Percentiles rank a stretch among this genome's conserved stretches.
Evolutionary conservation across 2,797 vertebrate genomes (phyloP).

Genomic region (Liasis olivaceus): DNA sequence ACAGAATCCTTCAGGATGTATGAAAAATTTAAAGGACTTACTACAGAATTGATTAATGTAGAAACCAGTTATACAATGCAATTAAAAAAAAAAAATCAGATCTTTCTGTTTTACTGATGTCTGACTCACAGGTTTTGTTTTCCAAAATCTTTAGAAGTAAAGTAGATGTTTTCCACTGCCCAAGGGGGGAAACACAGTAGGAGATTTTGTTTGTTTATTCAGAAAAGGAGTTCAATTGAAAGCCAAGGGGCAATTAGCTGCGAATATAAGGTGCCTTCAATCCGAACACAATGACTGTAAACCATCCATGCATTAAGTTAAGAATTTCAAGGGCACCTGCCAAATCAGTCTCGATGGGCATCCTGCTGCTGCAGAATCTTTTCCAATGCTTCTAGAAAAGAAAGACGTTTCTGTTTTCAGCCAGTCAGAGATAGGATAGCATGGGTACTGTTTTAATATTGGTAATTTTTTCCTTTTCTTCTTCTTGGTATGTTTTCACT

Average conservation of each 20-base stretch:
- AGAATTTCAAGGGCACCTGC: neutral
- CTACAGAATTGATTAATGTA: neutral
- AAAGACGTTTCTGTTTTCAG: neutral
- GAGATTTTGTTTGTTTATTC: conserved; percentile 58
- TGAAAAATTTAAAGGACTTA: neutral
- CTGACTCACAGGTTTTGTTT: conserved; percentile 25
- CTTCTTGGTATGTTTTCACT: neutral
- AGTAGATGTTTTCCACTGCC: conserved; percentile 4
- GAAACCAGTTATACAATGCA: neutral
- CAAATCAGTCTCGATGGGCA: neutral
- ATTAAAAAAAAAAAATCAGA: neutral
- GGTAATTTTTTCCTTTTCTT: neutral
- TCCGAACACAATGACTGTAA: neutral
- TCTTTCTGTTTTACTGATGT: conserved; percentile 26
- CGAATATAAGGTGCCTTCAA: neutral
- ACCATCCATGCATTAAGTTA: neutral
- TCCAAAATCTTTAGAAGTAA: neutral
- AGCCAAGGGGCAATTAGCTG: conserved; percentile 60
- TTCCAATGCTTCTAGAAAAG: neutral
- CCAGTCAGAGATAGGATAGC: neutral
- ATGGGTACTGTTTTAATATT: neutral
- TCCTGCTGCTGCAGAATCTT: neutral
- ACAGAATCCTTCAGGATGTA: neutral
- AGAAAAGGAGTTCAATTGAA: conserved; percentile 64
- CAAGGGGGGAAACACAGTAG: conserved; percentile 41